phyloP scores from a whole-genome alignment of 2,797 vertebrate species.

The Pipistrellus nathusii region DNA sequence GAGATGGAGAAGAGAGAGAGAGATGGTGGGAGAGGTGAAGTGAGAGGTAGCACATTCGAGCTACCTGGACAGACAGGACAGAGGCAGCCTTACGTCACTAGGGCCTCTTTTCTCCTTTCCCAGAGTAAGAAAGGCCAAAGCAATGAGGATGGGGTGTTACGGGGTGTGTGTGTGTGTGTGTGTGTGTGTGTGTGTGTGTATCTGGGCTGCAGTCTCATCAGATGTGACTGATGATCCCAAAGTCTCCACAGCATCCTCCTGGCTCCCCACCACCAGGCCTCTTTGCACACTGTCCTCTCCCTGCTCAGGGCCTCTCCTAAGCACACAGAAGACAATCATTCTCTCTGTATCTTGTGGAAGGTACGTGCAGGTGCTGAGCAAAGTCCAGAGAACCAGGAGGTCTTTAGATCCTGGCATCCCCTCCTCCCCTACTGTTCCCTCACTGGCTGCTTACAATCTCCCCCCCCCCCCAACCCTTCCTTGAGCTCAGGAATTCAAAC shows the following conservation, averaged over 20 bases:
- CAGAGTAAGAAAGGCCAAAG: background rate
- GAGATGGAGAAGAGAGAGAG: background rate
- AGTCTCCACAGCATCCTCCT: background rate
- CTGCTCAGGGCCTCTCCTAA: background rate
- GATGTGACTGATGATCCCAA: background rate
- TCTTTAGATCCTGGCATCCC: background rate
- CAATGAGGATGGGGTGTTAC: background rate
- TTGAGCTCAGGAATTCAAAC: too few species aligned
- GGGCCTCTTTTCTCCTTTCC: background rate
- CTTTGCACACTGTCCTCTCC: background rate
- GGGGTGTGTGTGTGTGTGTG: rapidly evolving
- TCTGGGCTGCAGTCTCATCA: background rate
- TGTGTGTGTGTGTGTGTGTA: background rate
- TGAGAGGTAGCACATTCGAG: background rate
- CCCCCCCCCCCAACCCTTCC: too few species aligned
- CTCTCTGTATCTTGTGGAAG: background rate
- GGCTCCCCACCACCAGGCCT: background rate
- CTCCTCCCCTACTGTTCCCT: background rate
- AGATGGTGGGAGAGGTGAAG: background rate
- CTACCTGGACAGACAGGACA: background rate
- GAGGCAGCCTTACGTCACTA: background rate
- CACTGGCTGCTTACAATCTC: background rate
- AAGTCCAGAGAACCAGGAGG: background rate
- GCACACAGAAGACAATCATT: background rate
- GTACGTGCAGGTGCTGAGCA: background rate